These are phyloP conservation scores for Diorhabda carinulata DNA, from an alignment of 1,140 invertebrate species.

Conservation along the genomic window DNA sequence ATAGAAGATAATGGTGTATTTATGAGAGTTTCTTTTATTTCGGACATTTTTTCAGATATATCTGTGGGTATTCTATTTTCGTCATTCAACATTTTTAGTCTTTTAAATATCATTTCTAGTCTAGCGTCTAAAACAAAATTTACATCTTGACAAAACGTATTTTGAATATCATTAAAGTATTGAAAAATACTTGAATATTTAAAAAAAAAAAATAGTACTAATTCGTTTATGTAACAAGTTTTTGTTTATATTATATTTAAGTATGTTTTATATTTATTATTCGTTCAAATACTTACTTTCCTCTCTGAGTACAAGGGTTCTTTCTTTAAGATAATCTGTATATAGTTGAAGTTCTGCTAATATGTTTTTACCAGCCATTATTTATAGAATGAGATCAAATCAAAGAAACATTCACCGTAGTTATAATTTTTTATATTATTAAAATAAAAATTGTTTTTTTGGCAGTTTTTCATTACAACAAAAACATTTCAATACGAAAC, in stretches of 20 bases:
- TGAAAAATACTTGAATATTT: background rate
- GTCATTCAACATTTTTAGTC: constrained; percentile 25
- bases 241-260: background rate
- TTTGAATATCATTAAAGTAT: background rate
- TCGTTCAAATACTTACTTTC: constrained; percentile 28
- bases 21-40: constrained; percentile 12
- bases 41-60: constrained; percentile 15
- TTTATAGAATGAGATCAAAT: background rate
- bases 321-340: constrained; percentile 21
- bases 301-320: constrained; percentile 29
- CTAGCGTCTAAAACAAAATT: constrained; percentile 25
- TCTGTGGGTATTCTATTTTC: constrained; percentile 12
- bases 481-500: background rate
- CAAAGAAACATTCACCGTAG: no score
- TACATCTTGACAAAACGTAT: background rate
- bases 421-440: background rate
- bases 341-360: constrained; percentile 6
- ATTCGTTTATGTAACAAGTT: background rate
- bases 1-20: constrained; percentile 17
- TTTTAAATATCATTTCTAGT: constrained; percentile 26
- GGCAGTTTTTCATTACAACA: background rate
- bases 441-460: background rate
- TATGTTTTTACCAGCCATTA: background rate
- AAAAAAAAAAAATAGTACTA: background rate
- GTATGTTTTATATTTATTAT: background rate